Evolutionary conservation across 1,140 invertebrate genomes (phyloP), one percentile per base, ranked within the genome.

Genomic region (Pristionchus pacificus): DNA sequence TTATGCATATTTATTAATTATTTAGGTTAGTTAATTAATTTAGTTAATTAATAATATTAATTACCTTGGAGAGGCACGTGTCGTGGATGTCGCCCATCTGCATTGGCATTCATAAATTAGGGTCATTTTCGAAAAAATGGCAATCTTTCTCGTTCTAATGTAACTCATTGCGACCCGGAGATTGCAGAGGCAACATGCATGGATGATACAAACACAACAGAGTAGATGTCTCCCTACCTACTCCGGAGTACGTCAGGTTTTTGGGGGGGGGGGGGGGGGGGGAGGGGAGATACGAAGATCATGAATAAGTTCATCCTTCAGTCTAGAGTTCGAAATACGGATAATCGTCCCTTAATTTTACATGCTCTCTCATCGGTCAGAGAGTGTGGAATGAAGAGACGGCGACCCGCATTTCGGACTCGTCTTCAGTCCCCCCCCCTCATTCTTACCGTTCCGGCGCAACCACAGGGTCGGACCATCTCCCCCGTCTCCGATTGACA

Each of bases 31-130:
- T n/a, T n/a, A n/a, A n/a, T n/a, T n/a, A n/a, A n/a, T n/a, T n/a
- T n/a, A n/a, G n/a, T n/a, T n/a, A n/a, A n/a, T n/a, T n/a, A n/a
- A n/a, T n/a, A n/a, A n/a, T n/a, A n/a, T n/a, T n/a, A n/a, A n/a
- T n/a, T n/a, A n/a, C n/a, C n/a, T n/a, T n/a, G 2, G 64, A 57
- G 25, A 72, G 65, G 38, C 71, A 72, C n/a, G 38, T 27, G n/a
- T 72, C 71, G 33, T 72, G 71, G 1, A 72, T 66, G 33, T 72
- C 71, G 14, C 71, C 71, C 71, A 72, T 68, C 62, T 63, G 55
- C n/a, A n/a, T n/a, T n/a, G n/a, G n/a, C n/a, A n/a, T n/a, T n/a
- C n/a, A n/a, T n/a, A n/a, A n/a, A n/a, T n/a, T n/a, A n/a, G n/a
- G n/a, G n/a, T n/a, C n/a, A n/a, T n/a, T n/a, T n/a, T 57, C 0